Base-by-base conservation (phyloP, 2,113 vertebrate genomes). In the Psittacara wagleri region DNA sequence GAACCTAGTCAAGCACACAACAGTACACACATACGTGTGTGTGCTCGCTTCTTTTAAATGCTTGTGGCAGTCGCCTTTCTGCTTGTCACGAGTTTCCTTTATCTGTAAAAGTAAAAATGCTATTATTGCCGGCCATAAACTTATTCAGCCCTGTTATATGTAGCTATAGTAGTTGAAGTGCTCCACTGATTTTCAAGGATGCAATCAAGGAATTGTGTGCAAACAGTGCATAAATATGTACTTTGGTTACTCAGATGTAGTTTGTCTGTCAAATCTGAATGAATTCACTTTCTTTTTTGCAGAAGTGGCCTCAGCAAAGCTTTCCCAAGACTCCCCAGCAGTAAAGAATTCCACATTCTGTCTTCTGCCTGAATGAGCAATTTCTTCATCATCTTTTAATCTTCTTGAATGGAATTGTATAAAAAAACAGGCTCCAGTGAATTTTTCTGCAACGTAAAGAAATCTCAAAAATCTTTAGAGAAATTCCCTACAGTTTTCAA, bases 81-180 rank as follows among this genome's bases (percentile, higher is more conserved):
- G 68, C 61, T 81, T 76, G 55, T 52, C 48, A 39, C 64, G 44
- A 66, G 51, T 73, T 94, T 86, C 17, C 41, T 77, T 84, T 87
- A 87, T 87, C 91, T 92, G 39, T 27, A 69, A 91, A 92, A 87
- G 62, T 86, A 62, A 88, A 95, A 94, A 86, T 54, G 13, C 51
- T 48, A 3, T 92, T 95, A 93, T 69, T 86, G 55, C 22, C 49
- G 67, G 23, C 37, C 33, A 59, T 89, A 89, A 95, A 93, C 84
- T 92, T 89, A 90, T 78, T 84, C 88, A 89, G 35, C 19, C 73
- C 69, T 92, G 94, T 94, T 94, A 94, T 44, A 57, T 16, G 35
- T 20, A 82, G 41, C 66, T 82, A 15, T 84, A 89, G 76, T n/a
- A 74, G n/a, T 29, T 90, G 66, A 91, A 92, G 66, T 68, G 52